Percentiles rank a stretch among this genome's conserved stretches.
Evolutionary conservation across 2,888 invertebrate species (phyloP).

Genomic region (Xestia ashworthii): DNA sequence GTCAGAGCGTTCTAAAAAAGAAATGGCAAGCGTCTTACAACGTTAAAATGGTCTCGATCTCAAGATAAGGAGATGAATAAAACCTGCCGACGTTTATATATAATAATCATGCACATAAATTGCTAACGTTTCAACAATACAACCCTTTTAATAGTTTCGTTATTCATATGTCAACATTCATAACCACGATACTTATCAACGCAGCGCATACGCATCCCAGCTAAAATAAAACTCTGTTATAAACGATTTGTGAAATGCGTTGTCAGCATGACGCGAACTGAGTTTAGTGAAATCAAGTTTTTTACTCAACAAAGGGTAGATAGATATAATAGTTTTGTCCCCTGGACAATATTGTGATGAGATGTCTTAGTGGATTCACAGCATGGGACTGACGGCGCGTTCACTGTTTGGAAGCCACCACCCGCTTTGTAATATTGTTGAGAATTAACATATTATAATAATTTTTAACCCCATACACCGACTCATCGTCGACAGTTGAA

Average conservation of each 20-base stretch:
- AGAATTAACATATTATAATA: conserved; percentile 84
- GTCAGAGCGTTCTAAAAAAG: not conserved
- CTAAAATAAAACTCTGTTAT: conserved; percentile 85
- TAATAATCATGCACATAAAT: conserved; percentile 81
- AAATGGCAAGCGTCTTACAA: not conserved
- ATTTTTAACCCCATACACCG: conserved; percentile 83
- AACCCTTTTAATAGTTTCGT: conserved; percentile 78
- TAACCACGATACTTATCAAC: conserved; percentile 85
- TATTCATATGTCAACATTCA: conserved; percentile 83
- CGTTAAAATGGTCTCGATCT: conserved; percentile 21
- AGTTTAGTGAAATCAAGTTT: conserved; percentile 78
- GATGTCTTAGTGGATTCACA: conserved; percentile 83
- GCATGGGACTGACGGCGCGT: conserved; percentile 81
- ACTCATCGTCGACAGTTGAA: conserved; percentile 70
- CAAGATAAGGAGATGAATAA: conserved; percentile 10
- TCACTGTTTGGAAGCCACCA: conserved; percentile 87
- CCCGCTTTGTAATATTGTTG: conserved; percentile 76
- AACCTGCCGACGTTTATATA: conserved; percentile 26
- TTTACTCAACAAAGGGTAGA: conserved; percentile 76
- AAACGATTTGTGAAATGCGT: conserved; percentile 87
- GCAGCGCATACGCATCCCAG: conserved; percentile 74
- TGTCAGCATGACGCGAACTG: conserved; percentile 88
- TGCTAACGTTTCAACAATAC: conserved; percentile 78
- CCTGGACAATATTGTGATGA: conserved; percentile 84
- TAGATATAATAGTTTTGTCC: conserved; percentile 84